Percentiles rank a stretch among this genome's conserved stretches.
phyloP scores from a whole-genome alignment of 2,113 vertebrate species.

The Gadus chalcogrammus region DNA sequence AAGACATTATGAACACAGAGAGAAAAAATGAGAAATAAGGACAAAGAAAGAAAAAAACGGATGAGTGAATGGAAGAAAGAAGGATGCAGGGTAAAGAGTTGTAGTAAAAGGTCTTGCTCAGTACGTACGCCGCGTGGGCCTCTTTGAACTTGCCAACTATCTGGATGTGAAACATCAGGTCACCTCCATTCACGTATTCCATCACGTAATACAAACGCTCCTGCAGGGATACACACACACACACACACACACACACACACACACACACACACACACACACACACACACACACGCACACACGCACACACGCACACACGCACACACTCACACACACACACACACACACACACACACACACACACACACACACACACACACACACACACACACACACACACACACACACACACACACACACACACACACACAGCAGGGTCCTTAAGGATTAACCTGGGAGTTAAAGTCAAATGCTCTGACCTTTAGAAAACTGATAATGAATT shows the following conservation, averaged over 20 bases:
- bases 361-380: slow-evolving; percentile 18
- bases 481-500: slow-evolving; percentile 1
- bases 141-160: slow-evolving; percentile 93
- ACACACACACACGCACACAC: slow-evolving; percentile 16
- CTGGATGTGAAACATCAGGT: slow-evolving; percentile 95
- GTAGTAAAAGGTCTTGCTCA: slow-evolving; percentile 26
- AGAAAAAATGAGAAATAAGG: too few relatives aligned
- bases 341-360: slow-evolving; percentile 12
- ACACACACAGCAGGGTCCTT: not conserved
- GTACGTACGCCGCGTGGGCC: slow-evolving; percentile 86
- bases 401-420: not conserved
- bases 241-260: slow-evolving; percentile 9
- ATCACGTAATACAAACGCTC: slow-evolving; percentile 92
- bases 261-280: slow-evolving; percentile 12
- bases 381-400: slow-evolving; percentile 10
- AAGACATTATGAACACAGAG: too few relatives aligned
- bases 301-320: slow-evolving; percentile 9
- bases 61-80: slow-evolving; percentile 18
- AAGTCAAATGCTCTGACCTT: slow-evolving; percentile 16
- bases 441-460: slow-evolving; percentile 3
- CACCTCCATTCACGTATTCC: slow-evolving; percentile 91
- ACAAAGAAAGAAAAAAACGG: not conserved
- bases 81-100: slow-evolving; percentile 19
- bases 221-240: slow-evolving; percentile 55
- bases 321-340: not conserved